These are phyloP conservation scores for Pseudoatta argentina DNA, from an alignment of 1,140 invertebrate genomes.

Conservation along the genomic window DNA sequence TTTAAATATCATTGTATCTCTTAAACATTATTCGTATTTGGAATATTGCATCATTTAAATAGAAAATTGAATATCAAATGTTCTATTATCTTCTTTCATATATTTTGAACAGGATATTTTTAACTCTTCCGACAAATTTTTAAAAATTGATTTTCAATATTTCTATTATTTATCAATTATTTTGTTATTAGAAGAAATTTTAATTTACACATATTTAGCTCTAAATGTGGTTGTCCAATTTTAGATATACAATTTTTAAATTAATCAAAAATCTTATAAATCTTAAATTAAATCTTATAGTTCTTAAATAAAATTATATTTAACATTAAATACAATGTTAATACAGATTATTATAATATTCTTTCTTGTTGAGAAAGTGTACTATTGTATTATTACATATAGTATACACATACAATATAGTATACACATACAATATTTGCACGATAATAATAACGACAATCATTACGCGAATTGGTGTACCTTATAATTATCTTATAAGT, in stretches of 20 bases:
- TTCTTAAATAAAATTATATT: not conserved
- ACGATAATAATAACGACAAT: conserved; percentile 63
- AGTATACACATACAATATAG: not conserved
- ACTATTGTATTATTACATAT: conserved; percentile 33
- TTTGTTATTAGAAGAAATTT: conserved; percentile 6
- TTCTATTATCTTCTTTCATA: not conserved
- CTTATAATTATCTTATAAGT: conserved; percentile 20
- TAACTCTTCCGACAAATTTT: not conserved
- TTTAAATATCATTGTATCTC: not conserved
- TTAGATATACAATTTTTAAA: not conserved
- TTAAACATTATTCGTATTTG: not conserved
- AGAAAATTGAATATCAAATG: not conserved
- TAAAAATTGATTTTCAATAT: not conserved
- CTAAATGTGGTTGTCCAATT: not conserved
- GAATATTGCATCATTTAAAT: not conserved
- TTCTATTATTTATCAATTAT: not conserved
- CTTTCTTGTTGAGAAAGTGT: not conserved
- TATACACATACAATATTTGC: not conserved
- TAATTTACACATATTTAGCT: not conserved
- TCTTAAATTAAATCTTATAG: conserved; percentile 12
- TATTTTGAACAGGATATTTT: not conserved
- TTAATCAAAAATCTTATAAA: not conserved
- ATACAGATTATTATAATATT: conserved; percentile 4
- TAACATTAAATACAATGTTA: not conserved
- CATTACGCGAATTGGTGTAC: conserved; percentile 30